These are phyloP conservation scores for Rafetus swinhoei DNA, from an alignment of 2,113 vertebrate genomes.

Conservation along the genomic window DNA sequence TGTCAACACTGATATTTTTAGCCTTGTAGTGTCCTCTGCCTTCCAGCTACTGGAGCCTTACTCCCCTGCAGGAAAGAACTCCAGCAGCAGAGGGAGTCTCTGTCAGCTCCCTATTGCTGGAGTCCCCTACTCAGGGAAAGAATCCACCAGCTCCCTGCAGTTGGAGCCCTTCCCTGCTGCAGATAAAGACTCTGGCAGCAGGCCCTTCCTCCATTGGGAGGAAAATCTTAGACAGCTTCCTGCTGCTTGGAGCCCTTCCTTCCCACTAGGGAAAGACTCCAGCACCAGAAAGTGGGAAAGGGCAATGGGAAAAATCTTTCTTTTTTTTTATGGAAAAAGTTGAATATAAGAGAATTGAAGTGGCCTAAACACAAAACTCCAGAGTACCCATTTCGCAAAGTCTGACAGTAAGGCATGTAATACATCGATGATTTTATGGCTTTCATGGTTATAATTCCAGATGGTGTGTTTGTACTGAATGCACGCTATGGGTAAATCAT, in stretches of 20 bases:
- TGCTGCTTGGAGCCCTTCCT: background rate
- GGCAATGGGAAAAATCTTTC: background rate
- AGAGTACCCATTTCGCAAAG: conserved; percentile 6
- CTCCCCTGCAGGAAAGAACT: background rate
- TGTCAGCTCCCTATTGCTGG: background rate
- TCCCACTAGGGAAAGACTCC: background rate
- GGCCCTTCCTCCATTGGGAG: too few relatives aligned
- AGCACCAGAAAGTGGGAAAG: background rate
- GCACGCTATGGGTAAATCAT: conserved; percentile 49
- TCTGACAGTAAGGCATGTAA: conserved; percentile 46
- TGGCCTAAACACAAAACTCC: conserved; percentile 19
- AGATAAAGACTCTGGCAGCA: background rate
- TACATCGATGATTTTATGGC: conserved; percentile 53
- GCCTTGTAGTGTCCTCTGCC: background rate
- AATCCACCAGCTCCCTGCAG: too few relatives aligned
- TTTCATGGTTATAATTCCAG: conserved; percentile 63
- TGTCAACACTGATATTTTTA: background rate
- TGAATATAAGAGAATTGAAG: conserved; percentile 36
- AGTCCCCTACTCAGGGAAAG: background rate
- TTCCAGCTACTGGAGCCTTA: background rate
- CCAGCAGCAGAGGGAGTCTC: background rate
- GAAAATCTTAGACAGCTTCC: background rate
- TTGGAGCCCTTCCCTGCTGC: too few relatives aligned
- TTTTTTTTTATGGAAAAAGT: background rate
- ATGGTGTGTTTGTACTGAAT: conserved; percentile 40